Percentiles rank a stretch among this genome's conserved stretches.
These are phyloP conservation scores for Leptothorax acervorum DNA, from an alignment of 2,888 invertebrate genomes.

Conservation along the genomic window DNA sequence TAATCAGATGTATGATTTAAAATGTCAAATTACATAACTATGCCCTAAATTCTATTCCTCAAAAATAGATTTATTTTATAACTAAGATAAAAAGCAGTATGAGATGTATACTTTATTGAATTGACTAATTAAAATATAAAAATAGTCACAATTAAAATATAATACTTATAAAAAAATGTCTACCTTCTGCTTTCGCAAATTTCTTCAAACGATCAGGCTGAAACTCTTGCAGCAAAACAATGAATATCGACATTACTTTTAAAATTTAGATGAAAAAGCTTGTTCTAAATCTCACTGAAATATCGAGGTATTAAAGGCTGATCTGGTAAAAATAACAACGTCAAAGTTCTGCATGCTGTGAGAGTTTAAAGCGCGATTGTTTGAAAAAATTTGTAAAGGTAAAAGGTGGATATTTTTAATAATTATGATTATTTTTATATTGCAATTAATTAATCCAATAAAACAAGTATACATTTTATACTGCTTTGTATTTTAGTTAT, in stretches of 20 bases:
- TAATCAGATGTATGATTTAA: background rate
- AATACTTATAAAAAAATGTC: background rate
- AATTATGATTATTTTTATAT: slow-evolving; percentile 1
- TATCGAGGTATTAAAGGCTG: background rate
- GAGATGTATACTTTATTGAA: background rate
- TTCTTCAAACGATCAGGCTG: background rate
- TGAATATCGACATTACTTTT: background rate
- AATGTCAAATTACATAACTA: background rate
- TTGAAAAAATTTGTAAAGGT: background rate
- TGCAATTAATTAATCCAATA: background rate
- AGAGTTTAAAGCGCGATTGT: background rate
- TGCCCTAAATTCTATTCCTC: background rate
- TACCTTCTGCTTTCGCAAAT: background rate
- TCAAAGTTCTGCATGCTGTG: background rate
- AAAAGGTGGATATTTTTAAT: background rate
- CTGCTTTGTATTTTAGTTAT: background rate
- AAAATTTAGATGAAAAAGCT: background rate
- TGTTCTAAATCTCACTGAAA: background rate
- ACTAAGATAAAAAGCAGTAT: background rate
- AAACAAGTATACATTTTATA: background rate
- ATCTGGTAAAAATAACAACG: background rate
- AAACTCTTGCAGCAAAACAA: background rate
- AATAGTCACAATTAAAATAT: background rate
- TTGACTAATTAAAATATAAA: background rate
- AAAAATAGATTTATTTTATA: background rate